Base-by-base conservation (phyloP, 2,888 invertebrate genomes). In the Ypsolopha scabrella region DNA sequence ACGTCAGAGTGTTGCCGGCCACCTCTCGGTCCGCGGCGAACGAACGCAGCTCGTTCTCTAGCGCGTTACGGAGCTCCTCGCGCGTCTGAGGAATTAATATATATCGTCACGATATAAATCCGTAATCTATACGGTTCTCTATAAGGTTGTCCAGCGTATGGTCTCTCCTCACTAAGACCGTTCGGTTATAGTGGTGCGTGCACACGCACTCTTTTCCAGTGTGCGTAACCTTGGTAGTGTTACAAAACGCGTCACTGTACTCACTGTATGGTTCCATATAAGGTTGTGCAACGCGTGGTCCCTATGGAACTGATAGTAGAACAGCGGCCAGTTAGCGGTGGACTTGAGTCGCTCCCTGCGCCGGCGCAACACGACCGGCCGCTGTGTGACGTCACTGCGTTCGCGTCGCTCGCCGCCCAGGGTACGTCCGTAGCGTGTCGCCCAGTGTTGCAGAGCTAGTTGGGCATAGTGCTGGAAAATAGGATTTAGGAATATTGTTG, bases 231-330 rank as follows among this genome's bases (percentile, higher is more conserved):
- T n/a, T n/a, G n/a, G n/a, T n/a, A n/a, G n/a, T n/a, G n/a, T n/a
- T n/a, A n/a, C n/a, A n/a, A n/a, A n/a, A n/a, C n/a, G n/a, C 24
- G 24, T 24, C 24, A 24, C 24, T 24, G 24, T 6, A 60, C 70
- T 72, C 64, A 94, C 95, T 79, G 97, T 98, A 70, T 97, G 97
- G 77, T 99, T 99, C 99, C 99, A 99, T 67, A 99, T 97, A 41
- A 99, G 89, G 85, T 99, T 98, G 0, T 99, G 96, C 74, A 96
- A 90, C 53, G 95, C 93, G 72, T 99, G 99, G 83, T 99, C 98
- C 68, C 91, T 91, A 68, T 91, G 91, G 80, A 99, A 99, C 80
- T 96, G 94, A 79, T 95, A 96, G 82, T 97, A 99, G 87, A 99
- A 98, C 59, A 96, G 88, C 50, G 92, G 90, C 95, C 97, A 97